Evolutionary conservation across 2,888 invertebrate genomes (phyloP), one percentile per base, ranked within the genome.

Genomic region (Rhagonycha lutea): DNA sequence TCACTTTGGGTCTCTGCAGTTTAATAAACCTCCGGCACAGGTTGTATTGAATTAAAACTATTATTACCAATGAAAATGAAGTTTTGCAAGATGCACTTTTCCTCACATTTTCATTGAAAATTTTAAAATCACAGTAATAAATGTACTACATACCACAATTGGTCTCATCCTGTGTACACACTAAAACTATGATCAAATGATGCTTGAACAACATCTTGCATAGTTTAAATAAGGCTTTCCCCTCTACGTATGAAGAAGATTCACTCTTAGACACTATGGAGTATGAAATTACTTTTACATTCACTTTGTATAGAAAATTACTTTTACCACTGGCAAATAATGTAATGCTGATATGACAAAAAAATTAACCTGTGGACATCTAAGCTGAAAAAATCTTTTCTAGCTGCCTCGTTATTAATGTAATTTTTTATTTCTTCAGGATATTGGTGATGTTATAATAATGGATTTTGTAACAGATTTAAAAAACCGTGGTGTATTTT

Each of bases 141-240:
- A 12, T 32, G 4, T 32, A 63, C 8, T 84, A 86, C 86, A 81
- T 86, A 86, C 86, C 86, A 86, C 82, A 82, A 86, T 85, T 78
- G 85, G 84, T 85, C 83, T 85, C 86, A 86, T 86, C 83, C 82
- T 84, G 81, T 78, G 81, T 83, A 83, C 80, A 82, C 85, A 86
- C 86, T 83, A 78, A 81, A 81, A 85, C 84, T 83, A 83, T 83
- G 84, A 84, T 84, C 84, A 84, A 84, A 86, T 85, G 83, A 82
- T 82, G 79, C 73, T 77, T 77, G 67, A 75, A 74, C 73, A 78
- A 72, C 70, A 80, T 81, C 80, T 79, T 79, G 79, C 77, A 79
- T 82, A 77, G 78, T 80, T 81, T 83, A 82, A 82, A 83, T 82
- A 83, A 80, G 78, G 75, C 77, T 9, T 68, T 71, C 81, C 81